Conservation (phyloP, 2,888 invertebrate genomes). For the Mythimna loreyi region DNA sequence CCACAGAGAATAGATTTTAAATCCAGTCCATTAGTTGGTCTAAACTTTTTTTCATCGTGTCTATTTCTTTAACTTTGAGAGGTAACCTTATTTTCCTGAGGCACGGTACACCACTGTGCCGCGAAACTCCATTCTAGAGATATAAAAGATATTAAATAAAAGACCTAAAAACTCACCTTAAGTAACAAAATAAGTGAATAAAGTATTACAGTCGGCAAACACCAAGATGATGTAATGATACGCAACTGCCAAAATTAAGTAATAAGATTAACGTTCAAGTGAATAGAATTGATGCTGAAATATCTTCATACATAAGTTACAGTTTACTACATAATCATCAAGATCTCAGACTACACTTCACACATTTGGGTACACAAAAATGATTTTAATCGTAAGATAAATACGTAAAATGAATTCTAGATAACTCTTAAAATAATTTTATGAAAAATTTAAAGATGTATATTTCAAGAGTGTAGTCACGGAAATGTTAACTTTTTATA, state of each 20-base stretch:
- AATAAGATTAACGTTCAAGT: constrained; percentile 16
- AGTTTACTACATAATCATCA: neutral
- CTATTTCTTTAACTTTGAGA: too few relatives aligned
- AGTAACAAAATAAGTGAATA: constrained; percentile 17
- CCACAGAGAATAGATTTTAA: too few relatives aligned
- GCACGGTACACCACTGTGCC: too few relatives aligned
- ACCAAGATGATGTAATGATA: constrained; percentile 17
- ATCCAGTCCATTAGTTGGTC: too few relatives aligned
- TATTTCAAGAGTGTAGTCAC: constrained; percentile 21
- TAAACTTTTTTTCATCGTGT: too few relatives aligned
- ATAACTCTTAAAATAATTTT: neutral
- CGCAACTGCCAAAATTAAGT: constrained; percentile 26
- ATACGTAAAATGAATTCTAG: neutral
- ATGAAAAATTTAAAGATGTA: neutral
- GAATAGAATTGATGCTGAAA: constrained; percentile 14
- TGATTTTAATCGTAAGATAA: neutral
- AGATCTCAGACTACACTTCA: too few relatives aligned
- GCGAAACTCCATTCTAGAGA: too few relatives aligned
- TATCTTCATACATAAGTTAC: neutral
- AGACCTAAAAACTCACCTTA: neutral
- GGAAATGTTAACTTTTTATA: constrained; percentile 38
- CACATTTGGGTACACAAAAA: neutral
- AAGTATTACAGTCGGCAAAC: constrained; percentile 20
- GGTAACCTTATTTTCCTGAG: too few relatives aligned
- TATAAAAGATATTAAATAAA: neutral